Evolutionary conservation across 53 echinoderm and acorn worm genomes (phyloP), one percentile per base, ranked within the genome.

Genomic region (Crossaster papposus): DNA sequence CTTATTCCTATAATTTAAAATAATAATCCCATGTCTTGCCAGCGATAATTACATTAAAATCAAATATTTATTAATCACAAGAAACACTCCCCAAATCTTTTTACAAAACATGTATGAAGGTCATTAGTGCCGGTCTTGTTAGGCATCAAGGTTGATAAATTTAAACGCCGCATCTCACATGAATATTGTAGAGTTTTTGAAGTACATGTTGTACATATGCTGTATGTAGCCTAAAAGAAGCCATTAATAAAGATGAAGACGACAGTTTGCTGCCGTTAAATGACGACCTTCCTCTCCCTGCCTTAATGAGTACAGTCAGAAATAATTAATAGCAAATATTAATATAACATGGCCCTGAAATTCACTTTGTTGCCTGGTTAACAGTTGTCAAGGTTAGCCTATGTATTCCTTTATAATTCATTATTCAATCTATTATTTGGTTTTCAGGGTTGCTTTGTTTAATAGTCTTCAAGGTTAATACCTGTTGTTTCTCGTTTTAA

Each of bases 311-410:
- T 83, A 54, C 23, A 37, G 22, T 36, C 70, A 65, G 65, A 83
- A 83, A 83, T 83, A 83, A 83, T 83, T 83, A 83, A 83, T 83
- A 26, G 54, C 83, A n/a, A 83, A 65, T 83, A 83, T 83, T 83
- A 83, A 83, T 83, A 83, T 83, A 38, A 37, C 83, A 70, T 83
- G 68, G 26, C 83, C 70, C 36, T 83, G 83, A 70, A 83, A 83
- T 83, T 83, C 83, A 83, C 83, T 83, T 83, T 83, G 37, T 36
- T 70, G 36, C 83, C 70, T 37, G 35, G 68, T 65, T 83, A 81
- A 81, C 81, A 83, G 83, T 83, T 78, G 83, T 83, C 70, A 83
- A 83, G 83, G 83, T 68, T 54, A 50, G 10, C 8, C 24, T 65
- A 65, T 68, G 83, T 51, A 35, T 65, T 65, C 50, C 14, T 14